Evolutionary conservation across 2,888 invertebrate genomes (phyloP), one percentile per base, ranked within the genome.

Genomic region (Ochropacha duplaris): DNA sequence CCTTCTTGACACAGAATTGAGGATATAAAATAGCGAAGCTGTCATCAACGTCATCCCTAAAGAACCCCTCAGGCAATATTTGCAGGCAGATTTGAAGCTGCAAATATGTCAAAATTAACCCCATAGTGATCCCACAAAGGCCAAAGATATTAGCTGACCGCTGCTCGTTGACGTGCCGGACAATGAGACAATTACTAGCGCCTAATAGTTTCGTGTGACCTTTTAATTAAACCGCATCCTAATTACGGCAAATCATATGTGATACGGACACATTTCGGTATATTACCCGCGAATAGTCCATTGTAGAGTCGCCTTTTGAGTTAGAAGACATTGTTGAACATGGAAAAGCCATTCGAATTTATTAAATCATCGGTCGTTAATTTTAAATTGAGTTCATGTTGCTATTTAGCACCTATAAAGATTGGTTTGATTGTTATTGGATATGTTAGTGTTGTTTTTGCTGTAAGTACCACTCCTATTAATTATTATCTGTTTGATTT

Each of bases 181-280:
- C 69, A 81, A 82, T 81, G 76, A 78, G 59, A 59, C 51, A 61
- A 62, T 58, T 73, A 76, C 62, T 69, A 68, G 57, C 65, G 65
- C 62, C 58, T 66, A 71, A 74, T 77, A 71, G 73, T 72, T 74
- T 68, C 65, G 66, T 69, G 66, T 74, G 83, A 79, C 87, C 86
- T 84, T 83, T 76, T 71, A 79, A 84, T 83, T 83, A 68, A 74
- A 59, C 57, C 28, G 66, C 83, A 81, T 89, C 88, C 88, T 88
- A 78, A 87, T 88, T 87, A 87, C 58, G 58, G 59, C 60, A 66
- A 59, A 72, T 72, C 70, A 68, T 71, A 56, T 61, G 39, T 59
- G 34, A 26, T 31, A 14, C 24, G 19, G 24, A 22, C 24, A 19
- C 54, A 55, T 62, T 70, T 69, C 54, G 56, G 64, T 54, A 64